phyloP scores from a whole-genome alignment of 2,113 vertebrate genomes.

The Butorides virescens region DNA sequence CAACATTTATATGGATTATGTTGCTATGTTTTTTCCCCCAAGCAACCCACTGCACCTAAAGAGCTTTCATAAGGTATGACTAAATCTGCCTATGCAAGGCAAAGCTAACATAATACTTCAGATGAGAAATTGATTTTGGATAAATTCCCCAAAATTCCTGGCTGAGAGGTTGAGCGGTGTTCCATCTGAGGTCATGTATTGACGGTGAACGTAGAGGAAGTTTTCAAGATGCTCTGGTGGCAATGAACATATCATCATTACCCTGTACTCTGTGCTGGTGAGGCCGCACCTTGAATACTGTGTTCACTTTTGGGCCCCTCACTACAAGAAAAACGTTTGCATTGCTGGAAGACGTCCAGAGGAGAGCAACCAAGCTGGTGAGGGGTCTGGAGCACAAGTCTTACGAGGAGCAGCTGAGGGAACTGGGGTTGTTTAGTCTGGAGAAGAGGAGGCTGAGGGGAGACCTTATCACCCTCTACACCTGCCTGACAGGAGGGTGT shows the following conservation, averaged over 20 bases:
- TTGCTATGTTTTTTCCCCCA: background rate
- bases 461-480: no score
- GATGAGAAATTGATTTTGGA: background rate
- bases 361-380: no score
- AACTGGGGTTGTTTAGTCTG: no score
- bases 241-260: background rate
- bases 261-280: no score
- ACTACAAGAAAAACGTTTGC: no score
- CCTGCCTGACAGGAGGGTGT: no score
- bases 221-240: background rate
- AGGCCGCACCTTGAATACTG: no score
- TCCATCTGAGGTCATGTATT: fast-evolving
- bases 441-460: no score
- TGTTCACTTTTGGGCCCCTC: no score
- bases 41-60: background rate
- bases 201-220: background rate
- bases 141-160: background rate
- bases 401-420: no score
- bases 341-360: no score
- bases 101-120: background rate
- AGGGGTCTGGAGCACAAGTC: no score
- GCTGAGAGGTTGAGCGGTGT: background rate
- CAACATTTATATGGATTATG: background rate
- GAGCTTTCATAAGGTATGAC: background rate
- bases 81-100: background rate